These are phyloP conservation scores for Rhizoglyphus robini DNA, from an alignment of 1,140 invertebrate species.

Conservation along the genomic window DNA sequence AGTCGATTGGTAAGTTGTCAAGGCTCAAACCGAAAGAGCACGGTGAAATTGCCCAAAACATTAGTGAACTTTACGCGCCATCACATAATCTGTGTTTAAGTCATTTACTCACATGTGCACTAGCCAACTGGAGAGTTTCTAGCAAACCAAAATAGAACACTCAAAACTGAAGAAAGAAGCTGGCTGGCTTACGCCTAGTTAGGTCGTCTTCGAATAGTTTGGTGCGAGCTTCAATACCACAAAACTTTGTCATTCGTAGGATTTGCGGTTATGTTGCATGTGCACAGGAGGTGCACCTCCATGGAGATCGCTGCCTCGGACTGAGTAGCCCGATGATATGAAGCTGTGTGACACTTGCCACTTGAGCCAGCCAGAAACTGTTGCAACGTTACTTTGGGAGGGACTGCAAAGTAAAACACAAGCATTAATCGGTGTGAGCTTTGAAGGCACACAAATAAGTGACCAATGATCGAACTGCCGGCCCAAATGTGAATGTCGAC, in stretches of 20 bases:
- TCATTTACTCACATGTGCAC: too few species aligned
- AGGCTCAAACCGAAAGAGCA: neutral
- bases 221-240: neutral
- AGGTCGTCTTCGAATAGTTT: neutral
- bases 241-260: neutral
- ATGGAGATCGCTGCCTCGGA: constrained; percentile 7
- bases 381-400: constrained; percentile 10
- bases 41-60: too few species aligned
- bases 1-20: too few species aligned
- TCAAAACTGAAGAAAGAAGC: too few species aligned
- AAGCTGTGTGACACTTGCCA: neutral
- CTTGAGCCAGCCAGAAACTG: neutral
- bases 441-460: too few species aligned
- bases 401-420: too few species aligned
- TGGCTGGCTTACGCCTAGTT: neutral
- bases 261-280: constrained; percentile 14
- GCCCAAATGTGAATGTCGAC: too few species aligned
- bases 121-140: too few species aligned
- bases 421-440: neutral
- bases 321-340: neutral
- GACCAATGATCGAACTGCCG: too few species aligned
- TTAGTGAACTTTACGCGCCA: too few species aligned
- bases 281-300: constrained; percentile 1
- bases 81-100: too few species aligned
- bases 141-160: too few species aligned